Evolutionary conservation across 2,113 vertebrate genomes (phyloP).

Genomic region (Pygoscelis antarcticus): DNA sequence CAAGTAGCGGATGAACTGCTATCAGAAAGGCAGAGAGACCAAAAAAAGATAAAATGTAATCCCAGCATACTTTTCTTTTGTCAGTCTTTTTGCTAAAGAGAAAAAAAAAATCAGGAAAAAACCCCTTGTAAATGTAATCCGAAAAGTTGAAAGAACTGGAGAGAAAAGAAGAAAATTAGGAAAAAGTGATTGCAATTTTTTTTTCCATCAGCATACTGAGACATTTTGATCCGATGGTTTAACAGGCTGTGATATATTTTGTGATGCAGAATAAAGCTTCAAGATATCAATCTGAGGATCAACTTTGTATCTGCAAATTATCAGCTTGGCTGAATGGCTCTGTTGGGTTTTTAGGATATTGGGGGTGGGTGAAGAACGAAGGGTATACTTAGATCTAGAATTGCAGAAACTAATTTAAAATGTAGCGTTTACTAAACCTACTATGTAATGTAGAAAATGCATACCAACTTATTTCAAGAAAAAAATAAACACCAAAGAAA

Average conservation of each 20-base stretch:
- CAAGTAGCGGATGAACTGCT: background rate
- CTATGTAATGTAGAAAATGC: background rate
- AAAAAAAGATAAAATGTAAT: background rate
- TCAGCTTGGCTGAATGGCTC: background rate
- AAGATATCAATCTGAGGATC: background rate
- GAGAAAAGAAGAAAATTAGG: background rate
- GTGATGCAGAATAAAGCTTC: background rate
- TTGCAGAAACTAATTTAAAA: background rate
- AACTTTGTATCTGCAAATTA: background rate
- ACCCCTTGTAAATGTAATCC: background rate
- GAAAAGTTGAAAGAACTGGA: background rate
- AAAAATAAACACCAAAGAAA: background rate
- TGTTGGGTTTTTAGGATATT: background rate
- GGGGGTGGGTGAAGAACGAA: background rate
- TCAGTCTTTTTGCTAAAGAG: background rate
- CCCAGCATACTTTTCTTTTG: background rate
- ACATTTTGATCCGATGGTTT: background rate
- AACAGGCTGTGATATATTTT: background rate
- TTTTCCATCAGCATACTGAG: background rate
- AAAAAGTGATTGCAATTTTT: background rate
- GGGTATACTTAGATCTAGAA: background rate
- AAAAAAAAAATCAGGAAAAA: background rate
- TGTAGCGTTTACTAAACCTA: background rate
- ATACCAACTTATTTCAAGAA: background rate
- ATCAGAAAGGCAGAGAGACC: background rate